Base-by-base conservation (phyloP, 2,113 vertebrate species). In the Tapirus terrestris region DNA sequence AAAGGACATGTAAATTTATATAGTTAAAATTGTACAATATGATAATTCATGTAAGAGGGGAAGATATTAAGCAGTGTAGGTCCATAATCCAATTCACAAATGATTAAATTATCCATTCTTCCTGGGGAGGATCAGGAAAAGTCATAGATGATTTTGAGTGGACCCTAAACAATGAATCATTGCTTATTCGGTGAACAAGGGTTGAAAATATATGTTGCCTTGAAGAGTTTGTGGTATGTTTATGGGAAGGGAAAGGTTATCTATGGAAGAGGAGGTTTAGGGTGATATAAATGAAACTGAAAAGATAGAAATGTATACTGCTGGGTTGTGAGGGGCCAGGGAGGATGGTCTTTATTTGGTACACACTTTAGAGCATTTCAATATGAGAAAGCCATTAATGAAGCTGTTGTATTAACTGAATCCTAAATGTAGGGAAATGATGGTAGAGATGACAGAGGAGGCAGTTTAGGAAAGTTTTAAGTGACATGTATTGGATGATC, bases 41-140 rank as follows among this genome's bases (percentile, higher is more conserved):
- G 29, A 58, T 83, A 92, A 86, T 3, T 85, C 23, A 36, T 17
- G 14, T 68, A 60, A 29, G 20, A 65, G n/a, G 4, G 33, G 20
- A 82, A 80, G 58, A 60, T 89, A 53, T 1, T 87, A 94, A 94
- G 45, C 43, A 89, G 27, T 72, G 29, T 76, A 88, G 82, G 21
- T 75, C 72, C 39, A 73, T 7, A 77, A 1, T 76, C 5, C 33
- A 27, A 48, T 73, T 87, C 53, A 90, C 10, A 87, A 58, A 56
- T 94, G 12, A 45, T 91, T 93, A 36, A 36, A 60, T 92, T 72
- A 43, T 65, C 63, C 31, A n/a, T 83, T 91, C 61, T 83, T 95
- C 11, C 25, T 68, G 31, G 58, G 16, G 51, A 97, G 45, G 23
- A 36, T 91, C 23, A 83, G 23, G 51, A 65, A 82, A 93, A 83